Evolutionary conservation across 2,888 invertebrate genomes (phyloP).

Genomic region (Sericinus montela): DNA sequence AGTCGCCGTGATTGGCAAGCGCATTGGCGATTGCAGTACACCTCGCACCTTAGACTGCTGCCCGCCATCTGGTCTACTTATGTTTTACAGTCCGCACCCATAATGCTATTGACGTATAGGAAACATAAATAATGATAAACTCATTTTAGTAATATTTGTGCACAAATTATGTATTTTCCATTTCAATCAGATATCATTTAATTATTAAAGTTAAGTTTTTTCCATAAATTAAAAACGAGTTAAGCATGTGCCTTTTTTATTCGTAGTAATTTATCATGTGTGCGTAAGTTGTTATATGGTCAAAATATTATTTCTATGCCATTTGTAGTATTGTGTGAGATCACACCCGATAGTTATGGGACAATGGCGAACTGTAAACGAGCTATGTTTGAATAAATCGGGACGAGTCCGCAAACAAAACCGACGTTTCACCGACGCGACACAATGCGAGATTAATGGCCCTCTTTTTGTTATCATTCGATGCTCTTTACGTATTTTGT

Average conservation of each 20-base stretch:
- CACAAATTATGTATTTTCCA: background rate
- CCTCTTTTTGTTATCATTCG: slow-evolving; percentile 65
- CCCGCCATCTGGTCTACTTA: too few relatives aligned
- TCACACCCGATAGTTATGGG: slow-evolving; percentile 71
- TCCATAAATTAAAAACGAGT: background rate
- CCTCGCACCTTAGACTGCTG: too few relatives aligned
- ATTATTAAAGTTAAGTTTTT: too few relatives aligned
- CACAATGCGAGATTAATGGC: slow-evolving; percentile 76
- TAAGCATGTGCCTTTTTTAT: slow-evolving; percentile 3
- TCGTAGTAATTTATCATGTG: slow-evolving; percentile 58
- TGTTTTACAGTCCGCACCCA: too few relatives aligned
- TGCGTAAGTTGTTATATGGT: slow-evolving; percentile 46
- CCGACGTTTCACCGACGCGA: slow-evolving; percentile 56
- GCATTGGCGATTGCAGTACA: too few relatives aligned
- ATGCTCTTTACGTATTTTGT: slow-evolving; percentile 71
- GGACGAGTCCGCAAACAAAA: slow-evolving; percentile 69
- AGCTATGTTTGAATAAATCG: slow-evolving; percentile 51
- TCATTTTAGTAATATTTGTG: background rate
- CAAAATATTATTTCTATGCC: slow-evolving; percentile 26
- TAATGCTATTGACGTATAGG: too few relatives aligned
- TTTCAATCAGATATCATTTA: too few relatives aligned
- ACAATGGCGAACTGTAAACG: slow-evolving; percentile 63
- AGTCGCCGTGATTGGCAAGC: too few relatives aligned
- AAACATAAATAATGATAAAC: too few relatives aligned
- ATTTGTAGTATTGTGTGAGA: slow-evolving; percentile 64